These are phyloP conservation scores for Diadophis punctatus DNA, from an alignment of 2,113 vertebrate species.

Conservation along the genomic window DNA sequence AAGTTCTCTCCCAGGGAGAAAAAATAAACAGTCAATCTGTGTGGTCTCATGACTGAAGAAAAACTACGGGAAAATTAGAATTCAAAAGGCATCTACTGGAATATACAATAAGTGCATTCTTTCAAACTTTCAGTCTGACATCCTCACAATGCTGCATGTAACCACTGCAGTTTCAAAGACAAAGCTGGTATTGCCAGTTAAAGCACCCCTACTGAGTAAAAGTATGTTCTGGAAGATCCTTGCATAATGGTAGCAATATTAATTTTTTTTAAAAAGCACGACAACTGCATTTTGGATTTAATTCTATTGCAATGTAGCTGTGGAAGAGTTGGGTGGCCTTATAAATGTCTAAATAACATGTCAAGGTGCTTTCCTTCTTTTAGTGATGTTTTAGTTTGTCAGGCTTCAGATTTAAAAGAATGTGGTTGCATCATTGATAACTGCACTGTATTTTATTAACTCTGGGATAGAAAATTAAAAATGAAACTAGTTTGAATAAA, in stretches of 20 bases:
- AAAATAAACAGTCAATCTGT: constrained; percentile 60
- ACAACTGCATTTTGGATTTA: constrained; percentile 41
- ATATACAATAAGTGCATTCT: constrained; percentile 35
- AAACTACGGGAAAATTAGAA: constrained; percentile 38
- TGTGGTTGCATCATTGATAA: constrained; percentile 49
- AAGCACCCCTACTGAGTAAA: constrained; percentile 34
- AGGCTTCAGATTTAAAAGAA: constrained; percentile 45
- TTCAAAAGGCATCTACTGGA: constrained; percentile 34
- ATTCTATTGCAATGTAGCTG: constrained; percentile 11
- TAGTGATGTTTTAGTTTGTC: constrained; percentile 58
- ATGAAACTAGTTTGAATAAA: constrained; percentile 30
- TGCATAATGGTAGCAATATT: constrained; percentile 42
- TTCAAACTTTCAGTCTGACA: constrained; percentile 35
- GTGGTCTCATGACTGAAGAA: constrained; percentile 56
- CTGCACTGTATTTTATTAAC: constrained; percentile 41
- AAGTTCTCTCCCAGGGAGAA: constrained; percentile 46
- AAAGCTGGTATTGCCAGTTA: constrained; percentile 29
- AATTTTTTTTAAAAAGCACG: constrained; percentile 43
- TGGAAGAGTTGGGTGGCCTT: background rate
- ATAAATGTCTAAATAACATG: constrained; percentile 18
- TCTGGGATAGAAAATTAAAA: constrained; percentile 16
- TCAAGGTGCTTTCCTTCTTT: constrained; percentile 39
- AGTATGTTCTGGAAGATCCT: constrained; percentile 17
- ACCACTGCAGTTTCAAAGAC: background rate
- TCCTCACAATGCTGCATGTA: constrained; percentile 16